Percentiles rank a stretch among this genome's conserved stretches.
phyloP scores from a whole-genome alignment of 2,113 vertebrate species.

The Herpetotheres cachinnans region DNA sequence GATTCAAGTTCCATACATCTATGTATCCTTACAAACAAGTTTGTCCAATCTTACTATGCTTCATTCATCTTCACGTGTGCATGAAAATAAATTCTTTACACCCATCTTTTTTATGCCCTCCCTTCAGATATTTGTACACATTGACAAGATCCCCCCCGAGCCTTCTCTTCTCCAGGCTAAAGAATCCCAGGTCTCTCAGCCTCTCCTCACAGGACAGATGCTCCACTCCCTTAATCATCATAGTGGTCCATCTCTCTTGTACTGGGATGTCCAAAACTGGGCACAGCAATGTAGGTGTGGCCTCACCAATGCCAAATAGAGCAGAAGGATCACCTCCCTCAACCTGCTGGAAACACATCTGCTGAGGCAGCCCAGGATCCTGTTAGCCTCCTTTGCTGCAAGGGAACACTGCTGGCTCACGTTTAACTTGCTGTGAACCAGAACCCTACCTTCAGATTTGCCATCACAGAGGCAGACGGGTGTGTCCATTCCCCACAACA shows the following conservation, averaged over 20 bases:
- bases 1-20: neutral
- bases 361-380: neutral
- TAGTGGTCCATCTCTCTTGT: fast-evolving
- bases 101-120: fast-evolving
- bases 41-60: neutral
- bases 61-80: neutral
- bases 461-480: neutral
- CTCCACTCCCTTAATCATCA: neutral
- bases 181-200: neutral
- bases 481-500: neutral
- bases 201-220: neutral
- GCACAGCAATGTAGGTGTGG: neutral
- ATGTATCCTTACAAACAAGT: neutral
- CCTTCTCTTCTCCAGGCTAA: neutral
- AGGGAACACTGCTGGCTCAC: neutral
- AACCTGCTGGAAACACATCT: neutral
- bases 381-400: neutral
- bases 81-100: neutral
- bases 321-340: neutral
- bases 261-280: neutral
- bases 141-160: neutral
- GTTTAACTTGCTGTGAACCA: neutral
- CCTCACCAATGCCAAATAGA: neutral
- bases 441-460: neutral
- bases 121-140: neutral